Conservation (phyloP, 2,888 invertebrate species). For the Rhamphomyia laevipes region DNA sequence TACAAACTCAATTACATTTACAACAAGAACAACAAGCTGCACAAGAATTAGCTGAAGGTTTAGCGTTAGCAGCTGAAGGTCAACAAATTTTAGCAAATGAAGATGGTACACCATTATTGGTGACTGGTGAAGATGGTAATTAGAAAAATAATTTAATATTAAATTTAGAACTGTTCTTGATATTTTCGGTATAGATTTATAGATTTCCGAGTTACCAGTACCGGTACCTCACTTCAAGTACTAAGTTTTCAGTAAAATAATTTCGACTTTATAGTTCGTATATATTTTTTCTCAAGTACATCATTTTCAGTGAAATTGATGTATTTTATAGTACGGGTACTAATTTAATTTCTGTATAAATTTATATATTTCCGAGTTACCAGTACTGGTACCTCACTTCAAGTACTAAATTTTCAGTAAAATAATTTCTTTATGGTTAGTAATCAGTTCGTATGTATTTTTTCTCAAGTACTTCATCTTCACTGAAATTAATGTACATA, state of each 20-base stretch:
- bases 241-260: too few relatives aligned
- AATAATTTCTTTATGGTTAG: too few relatives aligned
- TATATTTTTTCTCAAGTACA: conserved; percentile 31
- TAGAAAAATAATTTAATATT: conserved; percentile 34
- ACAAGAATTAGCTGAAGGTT: conserved; percentile 6
- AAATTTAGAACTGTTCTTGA: too few relatives aligned
- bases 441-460: too few relatives aligned
- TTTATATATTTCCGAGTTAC: too few relatives aligned
- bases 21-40: conserved; percentile 23
- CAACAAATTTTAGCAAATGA: conserved; percentile 39
- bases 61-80: conserved; percentile 17
- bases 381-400: too few relatives aligned
- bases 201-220: too few relatives aligned
- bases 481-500: conserved; percentile 72
- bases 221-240: too few relatives aligned
- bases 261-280: too few relatives aligned
- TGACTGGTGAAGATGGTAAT: conserved; percentile 71
- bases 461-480: conserved; percentile 48
- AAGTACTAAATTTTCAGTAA: too few relatives aligned
- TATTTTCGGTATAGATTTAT: too few relatives aligned
- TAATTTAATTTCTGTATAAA: too few relatives aligned
- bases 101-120: conserved; percentile 59
- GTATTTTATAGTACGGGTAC: conserved; percentile 53
- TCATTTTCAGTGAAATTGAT: conserved; percentile 68
- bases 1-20: conserved; percentile 21